Base-by-base conservation (phyloP, 2,113 vertebrate species). In the Phyllostomus discolor region DNA sequence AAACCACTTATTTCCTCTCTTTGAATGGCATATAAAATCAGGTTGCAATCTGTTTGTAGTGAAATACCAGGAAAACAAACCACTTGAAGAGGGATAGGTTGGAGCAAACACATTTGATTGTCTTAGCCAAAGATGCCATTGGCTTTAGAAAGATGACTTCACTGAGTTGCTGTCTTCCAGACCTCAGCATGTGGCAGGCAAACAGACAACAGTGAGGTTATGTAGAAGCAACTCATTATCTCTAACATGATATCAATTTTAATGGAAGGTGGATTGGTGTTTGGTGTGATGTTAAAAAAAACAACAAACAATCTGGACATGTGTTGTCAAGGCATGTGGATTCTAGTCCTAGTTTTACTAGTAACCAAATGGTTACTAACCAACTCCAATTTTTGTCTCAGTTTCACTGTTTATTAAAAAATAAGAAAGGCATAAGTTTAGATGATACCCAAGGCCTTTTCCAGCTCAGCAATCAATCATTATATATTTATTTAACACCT, bases 151-250 rank as follows among this genome's bases (percentile, higher is more conserved):
- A 59, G 72, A 96, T 82, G 66, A 91, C 57, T 91, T 95, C n/a
- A 78, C 75, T 62, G 57, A 89, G 66, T 16, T 87, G 66, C 35
- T 82, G 14, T 86, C 81, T 97, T 88, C 96, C 92, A 96, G 92
- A 64, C 91, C 91, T 83, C 64, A 93, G 90, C 84, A 26, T 75
- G 83, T 91, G 93, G 84, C 88, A 95, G 90, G 73, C 64, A 88
- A 97, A 91, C 24, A 97, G 90, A 97, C 92, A 97, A 76, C 72
- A 96, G 16, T 96, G 93, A 97, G 81, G 43, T 97, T 73, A 97
- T n/a, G 66, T 46, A 94, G 94, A 96, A 97, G 90, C 85, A 93
- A 76, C 70, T 95, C 76, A 75, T 95, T 93, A 93, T 28, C 59
- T 86, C 41, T n/a, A 76, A 90, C 38, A 81, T 28, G 92, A 38